Evolutionary conservation across 2,888 invertebrate species (phyloP), one percentile per base, ranked within the genome.

Genomic region (Kuschelorhynchus macadamiae): DNA sequence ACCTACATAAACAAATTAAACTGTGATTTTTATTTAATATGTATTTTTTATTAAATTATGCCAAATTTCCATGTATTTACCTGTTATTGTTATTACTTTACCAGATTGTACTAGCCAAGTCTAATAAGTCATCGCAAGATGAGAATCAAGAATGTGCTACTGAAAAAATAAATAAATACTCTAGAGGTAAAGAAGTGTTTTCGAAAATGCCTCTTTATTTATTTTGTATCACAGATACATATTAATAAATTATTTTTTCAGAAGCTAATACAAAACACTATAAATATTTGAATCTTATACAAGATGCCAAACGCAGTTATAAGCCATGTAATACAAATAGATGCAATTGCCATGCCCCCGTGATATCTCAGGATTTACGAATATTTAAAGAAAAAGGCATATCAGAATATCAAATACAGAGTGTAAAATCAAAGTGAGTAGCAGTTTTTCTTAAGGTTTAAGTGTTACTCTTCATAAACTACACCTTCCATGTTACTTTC

Each of bases 311-410:
- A 52, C 78, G 82, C 16, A 77, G 83, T 5, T 89, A 89, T 77
- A 75, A 79, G 61, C 86, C 88, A 8, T 92, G 91, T 80, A 82
- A 86, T 53, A 80, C 76, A 18, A 80, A 78, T 8, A 88, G 88
- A 72, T 92, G 92, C 79, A 86, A 85, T 52, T 93, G 93, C 78
- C 88, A 90, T 78, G 81, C 82, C 60, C 80, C 85, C 74, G 88
- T 91, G 4, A 89, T 96, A 60, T 81, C 86, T 9, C 83, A 86
- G 20, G 95, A 96, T 81, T 85, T 97, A 59, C 82, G 82, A 56
- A 86, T 89, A 4, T 97, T 92, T 82, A 84, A 86, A 73, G 84
- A 87, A 44, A 62, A 67, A 25, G 95, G 95, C 42, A 93, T 97
- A 65, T 88, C 87, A 0, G 85, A 87, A 75, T 85, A 90, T 71